Base-by-base conservation (phyloP, 1,140 invertebrate species). In the Anagrus nilaparvatae region DNA sequence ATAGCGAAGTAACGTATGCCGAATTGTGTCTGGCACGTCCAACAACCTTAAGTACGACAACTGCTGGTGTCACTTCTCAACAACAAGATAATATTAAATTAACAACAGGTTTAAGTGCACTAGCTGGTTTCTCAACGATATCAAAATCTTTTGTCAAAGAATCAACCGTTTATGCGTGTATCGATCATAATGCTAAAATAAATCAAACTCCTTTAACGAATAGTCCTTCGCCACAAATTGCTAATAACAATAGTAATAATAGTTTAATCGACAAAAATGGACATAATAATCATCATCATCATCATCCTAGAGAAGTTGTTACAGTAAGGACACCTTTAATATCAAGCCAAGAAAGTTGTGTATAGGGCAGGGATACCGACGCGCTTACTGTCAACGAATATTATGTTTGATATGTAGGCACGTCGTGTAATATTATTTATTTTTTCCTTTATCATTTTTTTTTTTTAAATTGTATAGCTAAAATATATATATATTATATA, bases 331-430 rank as follows among this genome's bases (percentile, higher is more conserved):
- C 84, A 20, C 85, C 84, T 2, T 65, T 88, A 3, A 79, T 87
- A 40, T 84, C 80, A 33, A 82, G 84, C 56, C 84, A 87, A 59
- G 85, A 88, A 58, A 87, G 84, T 58, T 87, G 84, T 60, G 85
- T 88, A 63, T 88, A 86, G 66, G 66, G 61, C 38, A 51, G 63
- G 55, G 61, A 69, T 18, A 49, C 55, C 53, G 66, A 67, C 65
- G 61, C 66, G 59, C 63, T 67, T 49, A 62, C 65, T 56, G 55
- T 69, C 57, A 67, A 69, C 56, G 66, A 69, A 51, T 69, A 69
- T 51, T 67, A 69, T 57, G 66, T 69, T 52, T 69, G 61, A 67
- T 58, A 54, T 48, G 50, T 52, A 56, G 54, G 52, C 56, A 55
- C 57, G 57, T 58, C 58, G 54, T 53, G 43, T 45, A 32, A 21